A percentile compares a stretch with the other conserved stretches of the same genome.
Conservation (phyloP, 1,140 invertebrate genomes). For the Gryllus bimaculatus region DNA sequence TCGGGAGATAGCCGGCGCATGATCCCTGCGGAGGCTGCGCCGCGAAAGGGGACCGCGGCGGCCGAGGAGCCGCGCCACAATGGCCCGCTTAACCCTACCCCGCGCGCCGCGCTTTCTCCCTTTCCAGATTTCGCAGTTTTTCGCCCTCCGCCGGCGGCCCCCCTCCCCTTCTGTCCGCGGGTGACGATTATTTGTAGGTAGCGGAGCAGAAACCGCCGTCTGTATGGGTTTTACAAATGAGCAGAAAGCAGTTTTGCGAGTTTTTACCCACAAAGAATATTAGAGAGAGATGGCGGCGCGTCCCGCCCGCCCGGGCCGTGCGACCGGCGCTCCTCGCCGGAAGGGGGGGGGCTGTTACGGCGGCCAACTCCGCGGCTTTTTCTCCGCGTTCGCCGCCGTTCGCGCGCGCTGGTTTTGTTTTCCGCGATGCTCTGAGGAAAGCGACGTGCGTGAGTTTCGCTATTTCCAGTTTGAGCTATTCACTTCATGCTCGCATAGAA, state of each 20-base stretch:
- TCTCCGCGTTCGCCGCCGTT: not conserved
- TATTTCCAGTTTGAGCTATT: too few species aligned
- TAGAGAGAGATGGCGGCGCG: not conserved
- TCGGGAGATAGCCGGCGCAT: not conserved
- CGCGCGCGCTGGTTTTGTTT: not conserved
- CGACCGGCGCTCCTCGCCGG: too few species aligned
- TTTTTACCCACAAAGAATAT: not conserved
- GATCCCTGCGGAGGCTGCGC: not conserved
- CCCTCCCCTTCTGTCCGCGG: not conserved
- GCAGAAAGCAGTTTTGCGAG: not conserved
- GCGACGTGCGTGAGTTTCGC: too few species aligned
- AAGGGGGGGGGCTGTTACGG: not conserved
- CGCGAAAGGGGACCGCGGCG: not conserved
- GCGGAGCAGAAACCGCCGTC: not conserved
- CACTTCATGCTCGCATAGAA: too few species aligned
- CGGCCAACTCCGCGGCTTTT: not conserved
- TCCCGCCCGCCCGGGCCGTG: too few species aligned
- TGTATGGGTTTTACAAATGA: not conserved
- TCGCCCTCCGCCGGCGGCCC: not conserved
- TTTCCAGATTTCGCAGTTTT: not conserved
- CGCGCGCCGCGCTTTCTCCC: too few species aligned
- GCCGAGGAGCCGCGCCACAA: not conserved
- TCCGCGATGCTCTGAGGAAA: too few species aligned
- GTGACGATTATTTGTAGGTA: not conserved
- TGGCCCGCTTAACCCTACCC: not conserved